Evolutionary conservation across 2,113 vertebrate genomes (phyloP).

Genomic region (Haemorhous mexicanus): DNA sequence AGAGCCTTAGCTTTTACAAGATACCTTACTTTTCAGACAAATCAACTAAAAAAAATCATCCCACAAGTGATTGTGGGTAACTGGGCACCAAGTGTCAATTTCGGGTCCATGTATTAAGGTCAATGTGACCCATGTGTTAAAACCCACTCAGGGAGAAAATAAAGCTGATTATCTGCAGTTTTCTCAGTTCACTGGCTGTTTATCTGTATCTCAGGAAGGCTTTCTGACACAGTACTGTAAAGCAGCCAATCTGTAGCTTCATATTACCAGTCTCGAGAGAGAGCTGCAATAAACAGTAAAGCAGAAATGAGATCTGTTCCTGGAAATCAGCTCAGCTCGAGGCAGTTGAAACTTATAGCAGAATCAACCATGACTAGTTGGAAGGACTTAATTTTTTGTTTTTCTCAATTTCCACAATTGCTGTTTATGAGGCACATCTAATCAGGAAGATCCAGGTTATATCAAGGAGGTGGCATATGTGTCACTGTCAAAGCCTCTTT

Average conservation of each 20-base stretch:
- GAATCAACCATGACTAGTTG: slow-evolving; percentile 69
- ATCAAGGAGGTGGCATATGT: not conserved
- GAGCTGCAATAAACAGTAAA: not conserved
- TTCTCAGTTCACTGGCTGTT: not conserved
- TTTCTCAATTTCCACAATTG: not conserved
- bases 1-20: not conserved
- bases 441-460: not conserved
- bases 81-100: slow-evolving; percentile 64
- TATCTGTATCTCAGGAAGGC: not conserved
- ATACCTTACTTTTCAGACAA: slow-evolving; percentile 46
- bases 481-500: not conserved
- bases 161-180: not conserved
- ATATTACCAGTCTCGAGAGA: not conserved
- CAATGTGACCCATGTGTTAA: slow-evolving; percentile 78
- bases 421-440: not conserved
- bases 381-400: not conserved
- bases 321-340: slow-evolving; percentile 76
- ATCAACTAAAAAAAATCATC: slow-evolving; percentile 68
- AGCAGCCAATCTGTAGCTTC: not conserved
- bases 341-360: slow-evolving; percentile 71
- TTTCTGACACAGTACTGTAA: not conserved
- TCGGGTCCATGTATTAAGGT: slow-evolving; percentile 64
- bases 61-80: slow-evolving; percentile 56
- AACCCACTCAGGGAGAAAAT: slow-evolving; percentile 72
- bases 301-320: slow-evolving; percentile 69